Percentiles rank a stretch among this genome's conserved stretches.
phyloP scores from a whole-genome alignment of 2,113 vertebrate species.

The Silurus glanis region DNA sequence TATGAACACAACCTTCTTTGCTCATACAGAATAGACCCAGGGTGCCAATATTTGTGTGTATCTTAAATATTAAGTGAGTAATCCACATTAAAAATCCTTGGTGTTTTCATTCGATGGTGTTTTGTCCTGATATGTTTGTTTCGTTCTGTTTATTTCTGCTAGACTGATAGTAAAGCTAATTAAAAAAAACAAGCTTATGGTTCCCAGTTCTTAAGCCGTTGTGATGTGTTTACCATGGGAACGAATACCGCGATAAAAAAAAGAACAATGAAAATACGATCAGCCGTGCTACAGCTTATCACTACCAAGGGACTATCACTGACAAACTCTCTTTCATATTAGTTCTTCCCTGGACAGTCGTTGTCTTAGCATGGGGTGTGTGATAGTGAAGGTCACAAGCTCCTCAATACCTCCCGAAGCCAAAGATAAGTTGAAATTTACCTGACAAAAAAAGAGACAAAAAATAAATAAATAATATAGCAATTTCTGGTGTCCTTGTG shows the following conservation, averaged over 20 bases:
- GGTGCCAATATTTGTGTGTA: too few species aligned
- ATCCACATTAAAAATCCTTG: background rate
- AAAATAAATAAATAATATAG: slow-evolving; percentile 18
- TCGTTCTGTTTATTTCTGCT: background rate
- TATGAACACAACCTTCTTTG: too few species aligned
- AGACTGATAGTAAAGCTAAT: background rate
- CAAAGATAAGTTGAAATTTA: slow-evolving; percentile 23
- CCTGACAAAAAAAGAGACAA: background rate
- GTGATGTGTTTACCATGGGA: background rate
- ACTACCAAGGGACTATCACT: background rate
- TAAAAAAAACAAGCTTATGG: too few species aligned
- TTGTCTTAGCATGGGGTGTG: background rate
- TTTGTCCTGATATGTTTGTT: background rate
- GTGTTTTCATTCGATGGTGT: background rate
- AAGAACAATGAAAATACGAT: background rate
- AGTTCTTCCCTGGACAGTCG: background rate
- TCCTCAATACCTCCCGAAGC: slow-evolving; percentile 10
- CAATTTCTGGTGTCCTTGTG: slow-evolving; percentile 7
- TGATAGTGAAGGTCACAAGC: slow-evolving; percentile 28
- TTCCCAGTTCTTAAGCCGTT: background rate
- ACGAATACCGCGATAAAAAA: background rate
- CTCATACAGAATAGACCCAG: too few species aligned
- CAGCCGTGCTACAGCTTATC: background rate
- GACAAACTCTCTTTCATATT: background rate
- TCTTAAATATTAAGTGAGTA: background rate